Conservation (phyloP, 2,797 vertebrate genomes). For the Intellagama lesueurii region DNA sequence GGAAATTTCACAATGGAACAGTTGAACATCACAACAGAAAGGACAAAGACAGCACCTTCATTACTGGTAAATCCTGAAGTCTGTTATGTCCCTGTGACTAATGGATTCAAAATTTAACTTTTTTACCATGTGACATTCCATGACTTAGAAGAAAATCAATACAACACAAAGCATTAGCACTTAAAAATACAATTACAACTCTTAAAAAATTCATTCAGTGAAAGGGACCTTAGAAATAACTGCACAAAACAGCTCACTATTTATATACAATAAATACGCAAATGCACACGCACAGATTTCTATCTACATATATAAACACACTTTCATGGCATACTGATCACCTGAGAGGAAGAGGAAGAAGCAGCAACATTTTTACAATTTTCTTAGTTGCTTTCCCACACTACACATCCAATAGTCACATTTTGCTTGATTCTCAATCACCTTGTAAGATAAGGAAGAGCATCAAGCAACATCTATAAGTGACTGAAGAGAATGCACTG, state of each 20-base stretch:
- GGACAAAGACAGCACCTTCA: slow-evolving; percentile 6
- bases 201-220: background rate
- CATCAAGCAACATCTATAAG: background rate
- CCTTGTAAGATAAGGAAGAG: background rate
- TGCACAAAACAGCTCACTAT: background rate
- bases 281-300: background rate
- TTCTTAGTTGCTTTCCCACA: background rate
- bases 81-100: background rate
- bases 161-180: background rate
- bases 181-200: background rate
- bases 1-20: slow-evolving; percentile 5
- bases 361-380: background rate
- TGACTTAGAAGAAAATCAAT: background rate
- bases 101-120: background rate
- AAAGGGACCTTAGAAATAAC: background rate
- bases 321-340: background rate
- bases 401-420: no score
- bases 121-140: background rate
- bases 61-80: background rate
- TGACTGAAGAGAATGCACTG: background rate
- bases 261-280: background rate
- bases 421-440: no score
- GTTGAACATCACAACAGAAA: slow-evolving; percentile 4
- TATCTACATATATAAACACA: no score
- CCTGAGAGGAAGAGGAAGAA: no score